phyloP scores from a whole-genome alignment of 2,797 vertebrate genomes.

The Tragelaphus eurycerus region DNA sequence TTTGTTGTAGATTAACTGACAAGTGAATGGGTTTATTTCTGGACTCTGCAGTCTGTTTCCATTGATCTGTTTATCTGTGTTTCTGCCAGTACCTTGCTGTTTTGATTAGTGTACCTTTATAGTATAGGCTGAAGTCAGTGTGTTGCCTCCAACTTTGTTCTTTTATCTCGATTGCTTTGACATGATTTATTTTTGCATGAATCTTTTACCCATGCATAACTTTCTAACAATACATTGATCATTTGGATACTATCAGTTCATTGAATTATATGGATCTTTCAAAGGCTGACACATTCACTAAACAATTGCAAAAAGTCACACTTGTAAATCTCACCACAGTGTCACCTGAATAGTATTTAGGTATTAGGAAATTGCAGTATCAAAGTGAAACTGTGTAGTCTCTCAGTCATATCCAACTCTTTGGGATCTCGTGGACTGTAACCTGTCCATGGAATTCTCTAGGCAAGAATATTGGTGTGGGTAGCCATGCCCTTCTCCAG shows the following conservation, averaged over 20 bases:
- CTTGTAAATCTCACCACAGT: background rate
- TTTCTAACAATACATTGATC: background rate
- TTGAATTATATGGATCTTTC: background rate
- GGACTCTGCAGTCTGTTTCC: background rate
- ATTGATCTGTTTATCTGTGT: background rate
- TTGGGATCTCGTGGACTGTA: background rate
- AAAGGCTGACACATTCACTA: background rate
- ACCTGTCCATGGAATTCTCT: background rate
- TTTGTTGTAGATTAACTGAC: background rate
- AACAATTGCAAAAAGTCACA: background rate
- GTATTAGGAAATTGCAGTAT: background rate
- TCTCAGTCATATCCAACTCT: background rate
- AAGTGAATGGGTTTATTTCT: background rate
- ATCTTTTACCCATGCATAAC: background rate
- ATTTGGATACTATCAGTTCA: background rate
- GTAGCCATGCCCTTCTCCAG: background rate
- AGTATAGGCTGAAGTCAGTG: background rate
- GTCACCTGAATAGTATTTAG: background rate
- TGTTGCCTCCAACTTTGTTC: background rate
- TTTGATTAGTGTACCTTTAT: background rate
- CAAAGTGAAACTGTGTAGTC: background rate
- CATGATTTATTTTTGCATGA: background rate
- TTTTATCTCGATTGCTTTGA: background rate
- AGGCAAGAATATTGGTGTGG: background rate
- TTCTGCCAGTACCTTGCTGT: background rate